Percentiles rank a stretch among this genome's conserved stretches.
Evolutionary conservation across 1,140 invertebrate genomes (phyloP).

Genomic region (Eulimnadia texana): DNA sequence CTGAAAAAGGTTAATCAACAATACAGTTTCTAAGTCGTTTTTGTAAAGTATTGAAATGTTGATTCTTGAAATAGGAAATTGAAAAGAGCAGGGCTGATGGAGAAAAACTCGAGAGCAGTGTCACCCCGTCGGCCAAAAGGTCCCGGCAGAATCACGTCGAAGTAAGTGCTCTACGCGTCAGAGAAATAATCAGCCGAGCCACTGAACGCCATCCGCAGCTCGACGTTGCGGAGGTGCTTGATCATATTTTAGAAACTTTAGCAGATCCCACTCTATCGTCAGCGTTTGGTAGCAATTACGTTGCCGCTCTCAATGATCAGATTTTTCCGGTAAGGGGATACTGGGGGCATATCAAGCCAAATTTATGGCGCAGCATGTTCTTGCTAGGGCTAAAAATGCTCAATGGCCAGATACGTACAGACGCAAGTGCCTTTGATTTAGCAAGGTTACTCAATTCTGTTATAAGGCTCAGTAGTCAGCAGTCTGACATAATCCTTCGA

Average conservation of each 20-base stretch:
- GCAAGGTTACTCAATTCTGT: background rate
- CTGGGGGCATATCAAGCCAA: conserved; percentile 2
- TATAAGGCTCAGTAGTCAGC: background rate
- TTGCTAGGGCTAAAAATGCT: background rate
- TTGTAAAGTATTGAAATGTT: background rate
- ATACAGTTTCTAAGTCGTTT: background rate
- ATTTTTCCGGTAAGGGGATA: background rate
- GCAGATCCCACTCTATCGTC: background rate
- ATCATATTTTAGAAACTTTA: background rate
- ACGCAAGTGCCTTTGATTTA: background rate
- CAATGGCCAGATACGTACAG: background rate
- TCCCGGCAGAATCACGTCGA: background rate
- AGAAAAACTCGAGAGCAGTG: background rate
- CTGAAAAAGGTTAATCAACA: conserved; percentile 4
- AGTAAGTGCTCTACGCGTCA: background rate
- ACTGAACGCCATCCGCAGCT: conserved; percentile 5
- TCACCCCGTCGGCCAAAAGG: background rate
- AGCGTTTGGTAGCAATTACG: background rate
- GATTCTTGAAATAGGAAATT: background rate
- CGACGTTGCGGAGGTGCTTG: background rate
- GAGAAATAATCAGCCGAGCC: background rate
- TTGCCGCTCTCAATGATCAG: conserved; percentile 1
- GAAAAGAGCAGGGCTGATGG: background rate
- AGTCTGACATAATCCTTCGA: background rate
- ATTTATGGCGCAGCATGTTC: conserved; percentile 3